These are phyloP conservation scores for Drosophila jambulina DNA, from an alignment of 1,140 invertebrate species.

Conservation along the genomic window DNA sequence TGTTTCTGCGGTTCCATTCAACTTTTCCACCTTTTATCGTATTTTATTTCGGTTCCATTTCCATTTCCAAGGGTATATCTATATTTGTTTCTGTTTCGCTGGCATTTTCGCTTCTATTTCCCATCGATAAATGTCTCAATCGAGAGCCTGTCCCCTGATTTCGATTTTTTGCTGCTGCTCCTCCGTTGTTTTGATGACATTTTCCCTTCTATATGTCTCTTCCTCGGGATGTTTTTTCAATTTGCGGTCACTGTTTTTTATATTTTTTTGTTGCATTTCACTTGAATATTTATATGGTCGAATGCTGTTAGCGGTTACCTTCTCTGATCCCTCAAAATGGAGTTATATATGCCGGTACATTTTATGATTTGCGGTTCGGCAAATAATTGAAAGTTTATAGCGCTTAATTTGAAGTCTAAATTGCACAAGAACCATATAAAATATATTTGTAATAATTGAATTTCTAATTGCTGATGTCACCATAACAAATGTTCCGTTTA, in stretches of 20 bases:
- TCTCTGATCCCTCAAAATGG: constrained; percentile 3
- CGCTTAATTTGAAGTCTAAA: not conserved
- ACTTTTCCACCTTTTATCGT: not conserved
- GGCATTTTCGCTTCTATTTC: constrained; percentile 9
- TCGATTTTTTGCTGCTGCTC: not conserved
- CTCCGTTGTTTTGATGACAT: constrained; percentile 11
- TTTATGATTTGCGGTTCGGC: constrained; percentile 7
- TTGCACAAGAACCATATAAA: not conserved
- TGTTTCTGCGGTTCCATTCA: not conserved
- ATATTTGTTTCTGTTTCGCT: not conserved
- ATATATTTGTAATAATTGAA: not conserved
- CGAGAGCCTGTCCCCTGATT: constrained; percentile 1
- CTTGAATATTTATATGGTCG: constrained; percentile 6
- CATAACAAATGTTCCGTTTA: not conserved
- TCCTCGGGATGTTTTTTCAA: not conserved
- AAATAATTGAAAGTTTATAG: constrained; percentile 5
- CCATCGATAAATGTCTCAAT: constrained; percentile 21
- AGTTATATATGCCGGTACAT: not conserved
- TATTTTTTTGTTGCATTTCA: constrained; percentile 2
- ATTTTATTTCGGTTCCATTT: not conserved
- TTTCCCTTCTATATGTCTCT: too few relatives aligned
- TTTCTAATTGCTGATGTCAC: not conserved
- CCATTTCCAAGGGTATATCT: not conserved
- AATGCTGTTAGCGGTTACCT: constrained; percentile 4
- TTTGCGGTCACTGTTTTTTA: constrained; percentile 2